phyloP scores from a whole-genome alignment of 2,888 invertebrate species.

The Agriopis aurantiaria region DNA sequence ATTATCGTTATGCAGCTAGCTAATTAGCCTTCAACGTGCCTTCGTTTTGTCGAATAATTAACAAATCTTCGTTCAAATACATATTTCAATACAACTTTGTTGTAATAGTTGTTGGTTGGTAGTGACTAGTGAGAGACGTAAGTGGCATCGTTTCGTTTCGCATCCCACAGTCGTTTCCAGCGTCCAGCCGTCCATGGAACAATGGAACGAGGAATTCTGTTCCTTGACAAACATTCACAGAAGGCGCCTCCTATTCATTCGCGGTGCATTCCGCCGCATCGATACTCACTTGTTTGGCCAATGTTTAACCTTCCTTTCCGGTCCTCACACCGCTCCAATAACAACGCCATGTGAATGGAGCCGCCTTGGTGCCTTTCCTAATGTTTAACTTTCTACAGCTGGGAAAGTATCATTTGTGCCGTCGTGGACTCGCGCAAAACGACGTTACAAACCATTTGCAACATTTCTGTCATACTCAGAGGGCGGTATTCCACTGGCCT shows the following conservation, averaged over 20 bases:
- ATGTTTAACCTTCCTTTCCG: conserved; percentile 79
- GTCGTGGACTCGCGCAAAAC: conserved; percentile 65
- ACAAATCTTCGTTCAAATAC: not conserved
- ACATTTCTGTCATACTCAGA: conserved; percentile 67
- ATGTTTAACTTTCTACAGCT: conserved; percentile 81
- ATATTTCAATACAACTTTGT: conserved; percentile 7
- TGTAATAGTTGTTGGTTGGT: conserved; percentile 24
- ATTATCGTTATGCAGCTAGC: not conserved
- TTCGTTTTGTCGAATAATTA: not conserved
- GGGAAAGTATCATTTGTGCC: conserved; percentile 78
- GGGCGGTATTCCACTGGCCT: conserved; percentile 55
- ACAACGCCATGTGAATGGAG: conserved; percentile 72
- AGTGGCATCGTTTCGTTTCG: conserved; percentile 49
- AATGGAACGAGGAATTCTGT: conserved; percentile 75
- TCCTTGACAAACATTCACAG: conserved; percentile 71
- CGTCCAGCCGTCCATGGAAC: conserved; percentile 60
- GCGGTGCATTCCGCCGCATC: conserved; percentile 59
- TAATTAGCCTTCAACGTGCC: not conserved
- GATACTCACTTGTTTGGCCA: conserved; percentile 67
- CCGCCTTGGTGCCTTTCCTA: conserved; percentile 68
- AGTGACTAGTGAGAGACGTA: conserved; percentile 15
- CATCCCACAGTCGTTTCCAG: conserved; percentile 47
- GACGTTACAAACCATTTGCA: conserved; percentile 70
- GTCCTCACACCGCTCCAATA: conserved; percentile 72
- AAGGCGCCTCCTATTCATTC: conserved; percentile 71